These are phyloP conservation scores for Dicentrarchus labrax DNA, from an alignment of 2,113 vertebrate genomes.

Conservation along the genomic window DNA sequence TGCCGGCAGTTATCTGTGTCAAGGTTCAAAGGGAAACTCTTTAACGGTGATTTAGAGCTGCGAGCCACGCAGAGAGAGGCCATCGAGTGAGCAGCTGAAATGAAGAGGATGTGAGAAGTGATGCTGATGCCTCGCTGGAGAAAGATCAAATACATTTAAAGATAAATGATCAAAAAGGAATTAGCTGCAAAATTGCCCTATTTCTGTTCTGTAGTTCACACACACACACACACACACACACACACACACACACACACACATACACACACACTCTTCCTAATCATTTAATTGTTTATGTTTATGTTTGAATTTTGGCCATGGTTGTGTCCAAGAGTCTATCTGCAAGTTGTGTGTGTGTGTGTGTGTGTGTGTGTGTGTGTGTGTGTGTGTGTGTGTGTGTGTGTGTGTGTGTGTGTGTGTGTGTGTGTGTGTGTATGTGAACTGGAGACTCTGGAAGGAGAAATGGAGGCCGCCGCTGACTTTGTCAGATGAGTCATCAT, in stretches of 20 bases:
- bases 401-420: background rate
- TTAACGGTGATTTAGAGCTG: slow-evolving; percentile 47
- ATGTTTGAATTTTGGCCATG: too few relatives aligned
- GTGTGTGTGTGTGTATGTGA: slow-evolving; percentile 25
- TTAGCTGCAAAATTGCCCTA: background rate
- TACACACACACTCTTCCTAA: too few relatives aligned
- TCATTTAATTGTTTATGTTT: too few relatives aligned
- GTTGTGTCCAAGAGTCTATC: too few relatives aligned
- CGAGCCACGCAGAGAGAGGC: background rate
- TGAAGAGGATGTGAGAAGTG: slow-evolving; percentile 18
- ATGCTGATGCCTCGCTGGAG: slow-evolving; percentile 9
- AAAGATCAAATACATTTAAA: slow-evolving; percentile 17
- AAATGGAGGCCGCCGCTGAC: slow-evolving; percentile 7
- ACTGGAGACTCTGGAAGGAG: slow-evolving; percentile 12
- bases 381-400: slow-evolving; percentile 16
- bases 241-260: slow-evolving; percentile 9
- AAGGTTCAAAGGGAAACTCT: slow-evolving; percentile 49
- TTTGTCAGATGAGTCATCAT: slow-evolving; percentile 11
- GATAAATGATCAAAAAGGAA: slow-evolving; percentile 13
- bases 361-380: slow-evolving; percentile 18
- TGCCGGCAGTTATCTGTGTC: slow-evolving; percentile 37
- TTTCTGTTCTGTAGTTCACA: background rate
- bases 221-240: slow-evolving; percentile 5
- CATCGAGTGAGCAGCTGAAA: background rate
- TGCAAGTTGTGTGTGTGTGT: too few relatives aligned